These are phyloP conservation scores for Muscicapa striata DNA, from an alignment of 2,797 vertebrate genomes.

Conservation along the genomic window DNA sequence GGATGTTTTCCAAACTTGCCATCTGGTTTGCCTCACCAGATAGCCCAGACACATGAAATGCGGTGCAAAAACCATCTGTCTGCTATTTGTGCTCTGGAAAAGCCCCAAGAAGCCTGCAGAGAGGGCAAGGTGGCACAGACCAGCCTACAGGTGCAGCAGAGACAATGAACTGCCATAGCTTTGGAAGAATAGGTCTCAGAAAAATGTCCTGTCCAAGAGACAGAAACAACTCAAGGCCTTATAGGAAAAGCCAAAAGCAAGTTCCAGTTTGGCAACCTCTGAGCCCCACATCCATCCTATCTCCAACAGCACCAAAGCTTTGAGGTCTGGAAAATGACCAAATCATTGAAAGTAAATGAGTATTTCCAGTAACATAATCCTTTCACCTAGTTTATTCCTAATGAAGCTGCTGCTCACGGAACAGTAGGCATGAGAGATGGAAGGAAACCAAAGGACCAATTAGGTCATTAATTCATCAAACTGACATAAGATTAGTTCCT, in stretches of 20 bases:
- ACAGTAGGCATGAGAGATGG: not conserved
- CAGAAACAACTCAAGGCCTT: not conserved
- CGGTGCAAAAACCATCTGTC: not conserved
- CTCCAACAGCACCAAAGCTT: not conserved
- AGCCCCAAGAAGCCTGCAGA: not conserved
- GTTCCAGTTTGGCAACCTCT: not conserved
- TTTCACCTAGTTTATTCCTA: not conserved
- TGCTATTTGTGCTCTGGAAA: not conserved
- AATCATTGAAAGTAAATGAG: not conserved
- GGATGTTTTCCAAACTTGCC: not conserved
- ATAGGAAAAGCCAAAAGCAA: not conserved
- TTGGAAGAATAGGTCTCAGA: not conserved
- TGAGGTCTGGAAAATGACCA: not conserved
- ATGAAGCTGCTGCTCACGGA: not conserved
- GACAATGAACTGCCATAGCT: not conserved
- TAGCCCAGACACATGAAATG: not conserved
- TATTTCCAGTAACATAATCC: not conserved
- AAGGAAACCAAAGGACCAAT: constrained; percentile 32
- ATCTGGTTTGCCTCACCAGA: not conserved
- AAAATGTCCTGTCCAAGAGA: not conserved
- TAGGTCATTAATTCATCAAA: constrained; percentile 20
- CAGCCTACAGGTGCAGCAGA: not conserved
- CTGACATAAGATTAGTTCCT: not conserved
- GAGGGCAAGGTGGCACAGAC: not conserved
- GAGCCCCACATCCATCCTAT: not conserved